These are phyloP conservation scores for Bombus vancouverensis DNA, from an alignment of 1,140 invertebrate genomes.

Conservation along the genomic window DNA sequence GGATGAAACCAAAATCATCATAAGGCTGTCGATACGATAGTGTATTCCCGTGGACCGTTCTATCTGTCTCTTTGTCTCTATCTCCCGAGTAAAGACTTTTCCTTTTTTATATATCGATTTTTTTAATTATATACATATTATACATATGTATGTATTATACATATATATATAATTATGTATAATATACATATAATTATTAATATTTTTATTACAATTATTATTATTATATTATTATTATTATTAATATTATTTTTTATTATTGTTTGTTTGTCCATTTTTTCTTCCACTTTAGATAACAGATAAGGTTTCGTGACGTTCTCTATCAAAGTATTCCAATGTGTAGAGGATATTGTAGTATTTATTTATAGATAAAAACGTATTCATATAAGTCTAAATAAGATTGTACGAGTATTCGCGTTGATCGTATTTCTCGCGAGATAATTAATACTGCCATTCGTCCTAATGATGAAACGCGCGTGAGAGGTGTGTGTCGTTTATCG, in stretches of 20 bases:
- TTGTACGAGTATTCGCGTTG: neutral
- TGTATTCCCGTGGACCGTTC: constrained; percentile 44
- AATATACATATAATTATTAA: neutral
- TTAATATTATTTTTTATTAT: constrained; percentile 57
- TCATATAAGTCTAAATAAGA: constrained; percentile 46
- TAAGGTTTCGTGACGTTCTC: constrained; percentile 57
- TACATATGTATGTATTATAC: neutral
- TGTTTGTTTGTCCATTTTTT: constrained; percentile 57
- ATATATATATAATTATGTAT: neutral
- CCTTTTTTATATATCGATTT: constrained; percentile 11
- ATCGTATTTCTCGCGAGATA: neutral
- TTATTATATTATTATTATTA: constrained; percentile 12
- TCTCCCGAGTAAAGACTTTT: constrained; percentile 45
- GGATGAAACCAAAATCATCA: constrained; percentile 63
- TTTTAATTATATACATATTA: neutral
- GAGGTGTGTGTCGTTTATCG: neutral
- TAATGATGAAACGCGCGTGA: neutral
- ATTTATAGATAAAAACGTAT: constrained; percentile 70
- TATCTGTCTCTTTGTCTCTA: constrained; percentile 49
- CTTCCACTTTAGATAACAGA: constrained; percentile 50
- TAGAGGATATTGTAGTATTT: constrained; percentile 76
- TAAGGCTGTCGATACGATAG: constrained; percentile 60
- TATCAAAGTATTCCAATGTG: constrained; percentile 76
- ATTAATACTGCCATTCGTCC: constrained; percentile 32
- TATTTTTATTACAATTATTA: constrained; percentile 27